Evolutionary conservation across 2,888 invertebrate species (phyloP), one percentile per base, ranked within the genome.

Genomic region (Belgica antarctica): DNA sequence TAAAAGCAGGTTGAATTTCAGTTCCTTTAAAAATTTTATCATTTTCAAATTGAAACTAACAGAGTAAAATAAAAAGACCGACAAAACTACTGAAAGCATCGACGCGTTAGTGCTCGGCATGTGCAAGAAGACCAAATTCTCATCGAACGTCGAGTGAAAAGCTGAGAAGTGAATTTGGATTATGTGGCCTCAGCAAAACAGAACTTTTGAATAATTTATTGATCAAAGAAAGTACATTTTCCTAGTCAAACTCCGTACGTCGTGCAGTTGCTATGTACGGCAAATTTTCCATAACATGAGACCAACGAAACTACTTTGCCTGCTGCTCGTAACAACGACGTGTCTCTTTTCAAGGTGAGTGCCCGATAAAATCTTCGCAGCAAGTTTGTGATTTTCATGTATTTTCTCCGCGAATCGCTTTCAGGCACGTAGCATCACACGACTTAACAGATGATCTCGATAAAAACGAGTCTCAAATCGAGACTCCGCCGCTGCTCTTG

Each of bases 401-500:
- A 41, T 41, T 41, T 41, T 41, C 41, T n/a, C n/a, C n/a, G n/a
- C n/a, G n/a, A n/a, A n/a, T 31, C 52, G 17, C 17, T 31, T 17
- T 52, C 8, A 52, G 52, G 3, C 17, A 4, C 25, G 25, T 61
- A n/a, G 12, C 46, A 46, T 47, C 36, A 47, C 25, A 66, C 19
- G 24, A 47, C 25, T 2, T 63, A 1, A 36, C n/a, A 1, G 63
- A 63, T 36, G 65, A 46, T 65, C 46, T 46, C 25, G 65, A 57
- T 22, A 68, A 68, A 17, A 68, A 68, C 22, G 68, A 68, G 27
- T 68, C 52, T 19, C 28, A 28, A 28, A 68, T 28, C 34, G 68
- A 68, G 34, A 15, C 34, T 12, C 68, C 68, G n/a, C 52, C 68
- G 8, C 15, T 57, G n/a, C 17, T 10, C 17, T 27, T 52, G 19